phyloP scores from a whole-genome alignment of 2,113 vertebrate species.

The Protobothrops flavoviridis region DNA sequence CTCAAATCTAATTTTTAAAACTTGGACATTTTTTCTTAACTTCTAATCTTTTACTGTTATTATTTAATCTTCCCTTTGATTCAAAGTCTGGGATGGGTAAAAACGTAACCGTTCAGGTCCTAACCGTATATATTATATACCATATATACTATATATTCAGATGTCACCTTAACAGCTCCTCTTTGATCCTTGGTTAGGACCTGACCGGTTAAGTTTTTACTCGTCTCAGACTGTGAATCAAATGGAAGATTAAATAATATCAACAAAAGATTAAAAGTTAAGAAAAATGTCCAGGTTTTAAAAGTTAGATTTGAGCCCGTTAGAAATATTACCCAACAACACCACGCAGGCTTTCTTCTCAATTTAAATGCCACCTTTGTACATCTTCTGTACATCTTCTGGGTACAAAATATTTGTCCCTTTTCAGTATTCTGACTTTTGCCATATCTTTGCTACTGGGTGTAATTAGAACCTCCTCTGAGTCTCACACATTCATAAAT shows the following conservation, averaged over 20 bases:
- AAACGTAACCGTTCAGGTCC: no score
- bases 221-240: neutral
- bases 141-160: neutral
- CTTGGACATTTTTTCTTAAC: no score
- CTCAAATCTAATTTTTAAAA: no score
- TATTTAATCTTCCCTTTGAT: no score
- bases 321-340: neutral
- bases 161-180: neutral
- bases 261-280: neutral
- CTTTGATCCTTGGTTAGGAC: neutral
- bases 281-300: neutral
- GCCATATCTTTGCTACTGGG: neutral
- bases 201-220: neutral
- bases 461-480: neutral
- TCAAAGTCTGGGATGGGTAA: no score
- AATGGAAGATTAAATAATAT: neutral
- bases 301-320: neutral
- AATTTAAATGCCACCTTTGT: neutral
- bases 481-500: neutral
- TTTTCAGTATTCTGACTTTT: neutral
- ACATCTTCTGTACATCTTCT: neutral
- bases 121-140: no score
- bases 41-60: no score
- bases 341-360: neutral
- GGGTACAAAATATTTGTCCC: neutral